These are phyloP conservation scores for Apotomis betuletana DNA, from an alignment of 2,888 invertebrate species.

Conservation along the genomic window DNA sequence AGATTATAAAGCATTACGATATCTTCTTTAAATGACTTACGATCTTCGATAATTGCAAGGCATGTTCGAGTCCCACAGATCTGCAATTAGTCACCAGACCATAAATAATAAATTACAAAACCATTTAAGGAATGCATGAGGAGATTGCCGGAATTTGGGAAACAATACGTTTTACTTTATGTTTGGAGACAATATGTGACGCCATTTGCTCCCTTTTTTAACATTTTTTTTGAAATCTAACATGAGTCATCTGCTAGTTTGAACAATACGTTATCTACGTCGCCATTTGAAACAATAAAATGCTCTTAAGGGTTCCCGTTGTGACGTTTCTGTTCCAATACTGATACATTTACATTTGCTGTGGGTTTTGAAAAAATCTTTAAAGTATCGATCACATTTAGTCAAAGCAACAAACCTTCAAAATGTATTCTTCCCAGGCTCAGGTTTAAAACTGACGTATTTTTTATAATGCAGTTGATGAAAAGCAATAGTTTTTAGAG, in stretches of 20 bases:
- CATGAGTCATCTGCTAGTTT: conserved; percentile 46
- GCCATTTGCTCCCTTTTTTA: conserved; percentile 59
- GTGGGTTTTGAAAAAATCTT: not conserved
- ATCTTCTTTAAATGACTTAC: conserved; percentile 1
- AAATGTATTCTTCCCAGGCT: not conserved
- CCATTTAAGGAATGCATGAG: conserved; percentile 39
- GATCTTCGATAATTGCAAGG: conserved; percentile 3
- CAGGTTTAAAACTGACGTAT: not conserved
- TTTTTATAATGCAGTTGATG: not conserved
- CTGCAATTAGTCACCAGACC: conserved; percentile 34
- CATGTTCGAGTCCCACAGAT: conserved; percentile 6
- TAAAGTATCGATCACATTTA: too few relatives aligned
- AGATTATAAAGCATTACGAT: conserved; percentile 16
- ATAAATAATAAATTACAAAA: conserved; percentile 32
- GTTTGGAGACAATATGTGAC: conserved; percentile 52
- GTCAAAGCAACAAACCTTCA: too few relatives aligned
- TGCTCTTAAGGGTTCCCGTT: conserved; percentile 26
- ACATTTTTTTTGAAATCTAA: conserved; percentile 56
- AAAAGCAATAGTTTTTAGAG: conserved; percentile 46
- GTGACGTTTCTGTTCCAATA: not conserved
- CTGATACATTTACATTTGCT: conserved; percentile 1
- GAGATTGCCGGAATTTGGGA: conserved; percentile 51
- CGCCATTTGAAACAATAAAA: conserved; percentile 59
- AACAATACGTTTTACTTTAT: conserved; percentile 56
- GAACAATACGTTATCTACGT: conserved; percentile 55